These are phyloP conservation scores for Leptodactylus fallax DNA, from an alignment of 2,797 vertebrate species.

Conservation along the genomic window DNA sequence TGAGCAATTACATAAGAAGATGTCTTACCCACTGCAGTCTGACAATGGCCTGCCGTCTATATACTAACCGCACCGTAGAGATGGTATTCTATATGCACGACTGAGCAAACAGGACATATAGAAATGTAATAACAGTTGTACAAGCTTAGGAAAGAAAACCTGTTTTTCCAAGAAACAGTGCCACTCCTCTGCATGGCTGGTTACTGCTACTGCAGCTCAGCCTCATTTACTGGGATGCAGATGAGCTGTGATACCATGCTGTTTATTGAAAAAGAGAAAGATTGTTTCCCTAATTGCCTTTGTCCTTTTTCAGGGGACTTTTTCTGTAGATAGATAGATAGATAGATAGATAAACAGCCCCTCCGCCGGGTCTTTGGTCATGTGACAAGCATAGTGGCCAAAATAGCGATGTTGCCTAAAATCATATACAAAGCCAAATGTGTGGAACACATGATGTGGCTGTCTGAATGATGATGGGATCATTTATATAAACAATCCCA, in stretches of 20 bases:
- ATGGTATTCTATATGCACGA: background rate
- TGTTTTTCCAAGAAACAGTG: too few species aligned
- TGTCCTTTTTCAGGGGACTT: background rate
- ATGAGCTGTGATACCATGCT: background rate
- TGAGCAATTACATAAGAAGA: background rate
- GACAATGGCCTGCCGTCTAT: background rate
- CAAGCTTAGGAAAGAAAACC: background rate
- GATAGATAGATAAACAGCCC: too few species aligned
- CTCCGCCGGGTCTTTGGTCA: too few species aligned
- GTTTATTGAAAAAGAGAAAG: background rate
- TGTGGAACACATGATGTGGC: too few species aligned
- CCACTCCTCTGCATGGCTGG: background rate
- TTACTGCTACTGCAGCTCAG: background rate
- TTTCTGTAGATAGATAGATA: too few species aligned
- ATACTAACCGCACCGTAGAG: background rate
- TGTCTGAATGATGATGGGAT: too few species aligned
- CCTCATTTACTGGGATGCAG: background rate
- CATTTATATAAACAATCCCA: too few species aligned
- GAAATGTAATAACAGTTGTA: background rate
- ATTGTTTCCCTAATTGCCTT: too few species aligned
- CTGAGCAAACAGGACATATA: background rate
- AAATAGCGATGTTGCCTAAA: too few species aligned
- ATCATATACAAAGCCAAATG: too few species aligned
- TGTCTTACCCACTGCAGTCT: too few species aligned
- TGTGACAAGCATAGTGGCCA: too few species aligned